Evolutionary conservation across 1,140 invertebrate genomes (phyloP).

Genomic region (Drosophila baimaii): DNA sequence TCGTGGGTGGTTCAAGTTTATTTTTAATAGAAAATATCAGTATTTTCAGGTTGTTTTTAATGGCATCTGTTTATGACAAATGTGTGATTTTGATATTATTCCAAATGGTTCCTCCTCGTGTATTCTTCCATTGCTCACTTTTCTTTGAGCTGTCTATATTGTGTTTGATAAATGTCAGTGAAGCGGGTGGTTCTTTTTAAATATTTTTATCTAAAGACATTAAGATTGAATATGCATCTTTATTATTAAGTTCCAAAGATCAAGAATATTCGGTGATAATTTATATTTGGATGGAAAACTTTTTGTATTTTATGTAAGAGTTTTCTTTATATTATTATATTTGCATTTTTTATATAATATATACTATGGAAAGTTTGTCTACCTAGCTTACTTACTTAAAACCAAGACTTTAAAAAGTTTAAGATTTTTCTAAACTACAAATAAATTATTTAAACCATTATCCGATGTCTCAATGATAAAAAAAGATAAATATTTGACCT

Average conservation of each 20-base stretch:
- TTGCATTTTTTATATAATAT: background rate
- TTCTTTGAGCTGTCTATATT: background rate
- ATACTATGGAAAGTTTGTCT: no score
- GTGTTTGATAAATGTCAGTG: background rate
- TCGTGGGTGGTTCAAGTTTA: constrained; percentile 56
- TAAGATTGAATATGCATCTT: background rate
- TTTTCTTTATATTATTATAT: background rate
- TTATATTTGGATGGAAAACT: background rate
- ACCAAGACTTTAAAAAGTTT: no score
- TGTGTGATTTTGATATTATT: constrained; percentile 41
- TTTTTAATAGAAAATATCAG: constrained; percentile 52
- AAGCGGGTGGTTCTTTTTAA: background rate
- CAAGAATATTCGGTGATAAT: no score
- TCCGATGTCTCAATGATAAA: no score
- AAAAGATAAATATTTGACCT: no score
- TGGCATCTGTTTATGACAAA: constrained; percentile 29
- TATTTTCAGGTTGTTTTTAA: constrained; percentile 52
- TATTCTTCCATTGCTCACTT: constrained; percentile 1
- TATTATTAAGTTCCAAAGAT: background rate
- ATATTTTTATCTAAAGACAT: background rate
- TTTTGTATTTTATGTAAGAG: background rate
- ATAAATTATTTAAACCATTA: no score
- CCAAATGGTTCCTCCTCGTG: constrained; percentile 14
- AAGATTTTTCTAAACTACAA: no score
- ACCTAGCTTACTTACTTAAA: no score